Base-by-base conservation (phyloP, 2,888 invertebrate species). In the Gandaritis pyraliata region DNA sequence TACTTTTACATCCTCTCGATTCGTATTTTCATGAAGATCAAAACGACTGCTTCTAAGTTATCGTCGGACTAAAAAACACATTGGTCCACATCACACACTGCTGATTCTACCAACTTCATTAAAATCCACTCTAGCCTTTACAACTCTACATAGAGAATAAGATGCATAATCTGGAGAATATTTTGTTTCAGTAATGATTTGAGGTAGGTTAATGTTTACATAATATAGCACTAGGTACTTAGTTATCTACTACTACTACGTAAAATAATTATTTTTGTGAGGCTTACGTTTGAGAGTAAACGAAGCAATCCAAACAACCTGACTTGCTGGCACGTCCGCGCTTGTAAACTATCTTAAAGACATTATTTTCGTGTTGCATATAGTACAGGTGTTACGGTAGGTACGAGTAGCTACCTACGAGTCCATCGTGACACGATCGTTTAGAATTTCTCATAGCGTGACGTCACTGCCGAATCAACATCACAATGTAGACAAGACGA, bases 381-480 rank as follows among this genome's bases (percentile, higher is more conserved):
- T 23, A 23, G 23, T 23, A 23, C 23, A 65, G 61, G 61, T 64
- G 56, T 61, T 36, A 56, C 43, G 53, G 50, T 41, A 41, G 41
- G 15, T 41, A 13, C 15, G n/a, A n/a, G 30, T 23, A 41, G 12
- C n/a, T n/a, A n/a, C n/a, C 36, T 46, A 58, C 45, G 13, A 58
- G 46, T 56, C 38, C 51, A 63, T 47, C 69, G 72, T 78, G 73
- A 75, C 69, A 71, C 66, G 43, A 61, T 50, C 57, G 70, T 72
- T 78, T 72, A 68, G 73, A 72, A 72, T 78, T 79, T 79, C 78
- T 73, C 75, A 73, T 75, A 78, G 65, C 56, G 43, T 23, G 64
- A 74, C 86, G 83, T 87, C 85, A 86, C 64, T 66, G 60, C 43
- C 76, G 73, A 77, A 83, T 82, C 87, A 87, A 88, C 82, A 48